Conservation (phyloP, 2,113 vertebrate species). For the Kobus ellipsiprymnus region DNA sequence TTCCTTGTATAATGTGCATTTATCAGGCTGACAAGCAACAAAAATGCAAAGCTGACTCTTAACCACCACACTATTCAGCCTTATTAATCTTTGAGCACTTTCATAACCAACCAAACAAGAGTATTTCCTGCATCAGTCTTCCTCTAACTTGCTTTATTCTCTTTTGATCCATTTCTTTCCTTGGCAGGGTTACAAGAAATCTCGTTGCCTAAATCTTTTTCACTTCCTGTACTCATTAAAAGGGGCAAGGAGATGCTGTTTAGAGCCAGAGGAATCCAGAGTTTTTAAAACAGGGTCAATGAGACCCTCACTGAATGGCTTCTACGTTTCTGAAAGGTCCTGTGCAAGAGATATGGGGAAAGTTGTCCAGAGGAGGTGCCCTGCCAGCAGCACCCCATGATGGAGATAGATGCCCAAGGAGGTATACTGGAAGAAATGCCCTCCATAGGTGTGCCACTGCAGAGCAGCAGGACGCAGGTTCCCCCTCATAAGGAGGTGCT, state of each 20-base stretch:
- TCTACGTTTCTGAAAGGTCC: neutral
- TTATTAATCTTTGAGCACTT: neutral
- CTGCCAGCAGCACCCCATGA: neutral
- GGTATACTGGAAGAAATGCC: neutral
- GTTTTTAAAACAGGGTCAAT: neutral
- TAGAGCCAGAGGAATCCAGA: neutral
- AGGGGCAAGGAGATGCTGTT: neutral
- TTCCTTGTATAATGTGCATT: neutral
- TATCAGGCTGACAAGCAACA: neutral
- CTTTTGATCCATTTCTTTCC: neutral
- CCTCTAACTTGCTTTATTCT: neutral
- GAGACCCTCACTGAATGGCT: neutral
- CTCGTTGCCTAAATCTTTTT: neutral
- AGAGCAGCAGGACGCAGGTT: neutral
- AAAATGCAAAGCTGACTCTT: neutral
- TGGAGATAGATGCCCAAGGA: neutral
- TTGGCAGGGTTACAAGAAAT: neutral
- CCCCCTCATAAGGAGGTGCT: neutral
- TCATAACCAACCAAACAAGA: neutral
- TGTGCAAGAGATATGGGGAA: neutral
- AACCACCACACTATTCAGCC: neutral
- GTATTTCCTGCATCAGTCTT: neutral
- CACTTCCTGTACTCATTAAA: neutral
- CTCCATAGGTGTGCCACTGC: too few relatives aligned
- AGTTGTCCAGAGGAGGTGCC: neutral